Conservation (phyloP, 37 sponge, comb jelly and placozoan species). For the Hexactinellida sp. region DNA sequence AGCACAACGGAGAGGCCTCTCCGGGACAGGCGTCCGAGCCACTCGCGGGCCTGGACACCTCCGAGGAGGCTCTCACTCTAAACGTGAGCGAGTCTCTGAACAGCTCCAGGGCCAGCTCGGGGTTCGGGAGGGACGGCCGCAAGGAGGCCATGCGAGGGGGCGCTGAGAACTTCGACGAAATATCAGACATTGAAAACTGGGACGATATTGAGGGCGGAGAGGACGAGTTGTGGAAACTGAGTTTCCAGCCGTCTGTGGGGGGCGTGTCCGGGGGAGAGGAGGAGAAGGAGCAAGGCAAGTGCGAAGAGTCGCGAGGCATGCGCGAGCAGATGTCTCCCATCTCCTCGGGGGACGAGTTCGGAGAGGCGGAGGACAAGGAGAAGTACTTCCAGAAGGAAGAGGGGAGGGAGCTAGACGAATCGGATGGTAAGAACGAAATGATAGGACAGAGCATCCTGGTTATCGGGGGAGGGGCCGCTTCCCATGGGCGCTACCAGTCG, state of each 20-base stretch:
- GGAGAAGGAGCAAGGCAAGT: background rate
- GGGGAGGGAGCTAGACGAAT: background rate
- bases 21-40: background rate
- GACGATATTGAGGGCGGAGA: slow-evolving; percentile 4
- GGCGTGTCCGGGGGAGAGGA: background rate
- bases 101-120: background rate
- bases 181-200: slow-evolving; percentile 4
- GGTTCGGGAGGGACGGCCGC: background rate
- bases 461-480: slow-evolving; percentile 12
- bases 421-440: background rate
- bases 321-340: slow-evolving; percentile 5
- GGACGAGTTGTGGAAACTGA: slow-evolving; percentile 8
- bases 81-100: slow-evolving; percentile 8
- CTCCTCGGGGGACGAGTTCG: slow-evolving; percentile 11
- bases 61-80: background rate
- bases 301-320: background rate
- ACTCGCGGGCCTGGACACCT: background rate
- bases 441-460: slow-evolving; percentile 6
- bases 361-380: background rate
- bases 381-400: background rate
- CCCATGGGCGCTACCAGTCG: slow-evolving; percentile 14
- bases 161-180: background rate
- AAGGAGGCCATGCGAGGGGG: background rate
- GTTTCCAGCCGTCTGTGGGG: background rate
- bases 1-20: background rate